phyloP scores from a whole-genome alignment of 2,797 vertebrate species.

The Tamandua tetradactyla region DNA sequence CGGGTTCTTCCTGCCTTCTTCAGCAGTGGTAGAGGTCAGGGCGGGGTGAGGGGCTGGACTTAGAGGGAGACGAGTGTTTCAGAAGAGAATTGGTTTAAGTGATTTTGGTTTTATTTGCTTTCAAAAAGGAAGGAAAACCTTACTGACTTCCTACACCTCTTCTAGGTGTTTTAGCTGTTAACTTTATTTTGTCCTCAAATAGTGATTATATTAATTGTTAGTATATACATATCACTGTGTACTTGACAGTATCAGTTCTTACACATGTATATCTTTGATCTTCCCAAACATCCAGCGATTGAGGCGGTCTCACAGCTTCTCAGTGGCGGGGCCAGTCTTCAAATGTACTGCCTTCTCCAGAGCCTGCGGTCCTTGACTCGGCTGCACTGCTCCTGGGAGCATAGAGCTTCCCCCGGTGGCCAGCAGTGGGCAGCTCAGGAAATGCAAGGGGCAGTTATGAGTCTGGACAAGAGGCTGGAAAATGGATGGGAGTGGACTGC shows the following conservation, averaged over 20 bases:
- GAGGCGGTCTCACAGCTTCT: neutral
- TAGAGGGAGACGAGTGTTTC: neutral
- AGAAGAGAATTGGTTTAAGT: neutral
- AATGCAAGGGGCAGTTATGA: constrained; percentile 9
- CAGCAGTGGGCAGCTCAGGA: constrained; percentile 49
- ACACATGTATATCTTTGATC: neutral
- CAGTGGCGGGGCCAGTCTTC: neutral
- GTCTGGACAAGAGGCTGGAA: neutral
- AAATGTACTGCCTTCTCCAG: neutral
- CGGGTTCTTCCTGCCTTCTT: neutral
- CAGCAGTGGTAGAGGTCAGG: neutral
- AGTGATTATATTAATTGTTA: neutral
- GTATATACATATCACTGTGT: neutral
- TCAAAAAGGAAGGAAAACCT: constrained; percentile 1
- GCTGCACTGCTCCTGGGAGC: neutral
- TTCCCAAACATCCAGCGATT: neutral
- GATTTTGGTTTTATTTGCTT: neutral
- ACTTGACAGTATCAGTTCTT: neutral
- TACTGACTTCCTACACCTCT: constrained; percentile 14
- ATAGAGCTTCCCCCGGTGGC: neutral
- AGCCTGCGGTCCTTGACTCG: neutral
- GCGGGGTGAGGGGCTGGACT: neutral
- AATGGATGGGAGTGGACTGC: neutral
- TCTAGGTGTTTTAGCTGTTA: neutral
- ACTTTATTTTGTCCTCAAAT: constrained; percentile 13